Base-by-base conservation (phyloP, 2,797 vertebrate genomes). In the Gadopsis marmoratus region DNA sequence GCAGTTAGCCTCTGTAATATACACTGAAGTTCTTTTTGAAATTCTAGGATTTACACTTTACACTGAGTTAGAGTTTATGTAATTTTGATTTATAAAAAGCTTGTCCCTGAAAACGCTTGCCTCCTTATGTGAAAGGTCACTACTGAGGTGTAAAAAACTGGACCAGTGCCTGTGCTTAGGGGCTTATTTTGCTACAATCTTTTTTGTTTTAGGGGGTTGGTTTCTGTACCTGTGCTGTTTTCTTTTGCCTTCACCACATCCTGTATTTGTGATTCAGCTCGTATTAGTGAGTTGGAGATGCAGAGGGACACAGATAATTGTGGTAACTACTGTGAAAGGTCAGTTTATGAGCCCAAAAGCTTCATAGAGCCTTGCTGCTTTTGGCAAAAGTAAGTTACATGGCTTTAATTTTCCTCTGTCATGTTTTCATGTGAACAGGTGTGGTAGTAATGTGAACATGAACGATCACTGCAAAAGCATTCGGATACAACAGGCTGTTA, bases 1-100 rank as follows among this genome's bases (percentile, higher is more conserved):
- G 80, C 74, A 83, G 74, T 88, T 89, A 86, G 85, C 71, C 83
- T 92, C 89, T 95, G 93, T 95, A 95, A 95, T 86, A 94, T 95
- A 94, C 86, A 91, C 86, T 86, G 86, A 91, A 86, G 84, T 87
- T 93, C 60, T 75, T 92, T 95, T 93, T 91, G 88, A 75, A 90
- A 91, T 88, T 89, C 58, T 77, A 86, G 83, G 80, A 45, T 91
- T 92, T 94, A 92, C 79, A 92, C 79, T 89, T 94, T 90, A 89
- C 72, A 67, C 81, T 21, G 5, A 79, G 78, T 90, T 89, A 35
- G 76, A 76, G 66, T 88, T 87, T 71, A 63, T 89, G 83, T 87
- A 58, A 69, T 65, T 80, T 78, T 76, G n/a, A 65, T 78, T 76
- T 69, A 54, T 63, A 17, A 84, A 64, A 81, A 77, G 63, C 81